Base-by-base conservation (phyloP, 2,797 vertebrate genomes). In the Cryptoprocta ferox region DNA sequence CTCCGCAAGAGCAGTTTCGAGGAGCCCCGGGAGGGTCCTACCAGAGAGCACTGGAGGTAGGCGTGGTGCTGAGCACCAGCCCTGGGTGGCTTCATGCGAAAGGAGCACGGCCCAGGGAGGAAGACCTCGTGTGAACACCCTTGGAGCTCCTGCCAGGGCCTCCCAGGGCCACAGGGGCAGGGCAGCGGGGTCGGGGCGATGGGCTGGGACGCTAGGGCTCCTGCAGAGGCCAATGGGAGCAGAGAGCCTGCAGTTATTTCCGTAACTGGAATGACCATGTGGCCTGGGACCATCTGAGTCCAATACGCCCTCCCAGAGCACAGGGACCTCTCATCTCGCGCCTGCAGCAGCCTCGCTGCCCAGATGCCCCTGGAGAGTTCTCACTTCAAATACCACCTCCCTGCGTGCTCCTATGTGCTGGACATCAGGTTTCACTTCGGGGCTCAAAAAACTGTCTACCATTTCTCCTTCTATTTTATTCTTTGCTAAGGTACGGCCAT, bases 181-280 rank as follows among this genome's bases (percentile, higher is more conserved):
- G 59, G 21, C n/a, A 13, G n/a, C 2, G 8, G 11, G 42, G 6
- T n/a, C 35, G 56, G 28, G 39, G 10, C 1, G 0, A 13, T 8
- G 19, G 4, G 35, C 39, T 0, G 2, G 10, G n/a, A 8, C 7
- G n/a, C 50, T 28, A 0, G 0, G 16, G 39, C 39, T 10, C 26
- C 71, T 15, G 5, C 14, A 53, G 82, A 0, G 4, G 32, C 21
- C 30, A 42, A 7, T 0, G 3, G 15, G 11, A 61, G 45, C 53
- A 2, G 50, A 1, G 6, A 30, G 18, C 42, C 48, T 28, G 12
- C 53, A 14, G 48, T 30, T 48, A 21, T 11, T 2, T 19, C 39
- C 2, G 0, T 35, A 32, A 37, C 63, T 32, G 18, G 3, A 11
- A 16, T 13, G 9, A 56, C 35, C 30, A 42, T 37, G 39, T 21